Base-by-base conservation (phyloP, 2,888 invertebrate genomes). In the Nomada ferruginata region DNA sequence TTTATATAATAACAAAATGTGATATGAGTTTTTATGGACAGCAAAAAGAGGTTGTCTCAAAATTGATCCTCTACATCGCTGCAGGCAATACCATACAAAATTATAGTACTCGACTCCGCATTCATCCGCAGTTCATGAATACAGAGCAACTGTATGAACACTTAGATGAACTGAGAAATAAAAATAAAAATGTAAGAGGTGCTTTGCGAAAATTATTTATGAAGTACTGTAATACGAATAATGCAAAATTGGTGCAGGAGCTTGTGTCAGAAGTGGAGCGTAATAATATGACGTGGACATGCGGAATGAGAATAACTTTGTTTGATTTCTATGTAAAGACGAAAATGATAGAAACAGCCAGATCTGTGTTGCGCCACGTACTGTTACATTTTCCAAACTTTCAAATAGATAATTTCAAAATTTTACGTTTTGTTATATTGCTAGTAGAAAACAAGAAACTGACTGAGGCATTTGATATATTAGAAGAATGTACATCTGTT, bases 151-250 rank as follows among this genome's bases (percentile, higher is more conserved):
- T 97, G 2, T 95, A 95, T 84, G 95, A 95, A 1, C 96, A 97
- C 90, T 92, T 97, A 0, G 92, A 94, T 7, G 96, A 97, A 88
- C 91, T 97, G n/a, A 95, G 95, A 90, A 94, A 95, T 50, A 96
- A 96, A 88, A 94, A 95, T 29, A 94, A 96, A 95, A 96, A 96
- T 93, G 95, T 95, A 0, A 94, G 96, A 5, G 96, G 96, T 0
- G 95, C 96, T 0, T 89, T 97, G 4, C 94, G 97, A 9, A 95
- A 95, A 76, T 90, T 97, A 9, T 92, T 97, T 1, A 95, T 96
- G 83, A 88, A 94, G 52, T 95, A 95, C 84, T 95, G 96, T 63
- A 94, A 94, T 26, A 94, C 94, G 0, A 95, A 95, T 0, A 95
- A 96, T 85, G 85, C 95, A 7, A 82, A 94, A 0, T 94, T 95